A percentile compares a stretch with the other conserved stretches of the same genome.
These are phyloP conservation scores for Coleophora deauratella DNA, from an alignment of 2,888 invertebrate species.

Conservation along the genomic window DNA sequence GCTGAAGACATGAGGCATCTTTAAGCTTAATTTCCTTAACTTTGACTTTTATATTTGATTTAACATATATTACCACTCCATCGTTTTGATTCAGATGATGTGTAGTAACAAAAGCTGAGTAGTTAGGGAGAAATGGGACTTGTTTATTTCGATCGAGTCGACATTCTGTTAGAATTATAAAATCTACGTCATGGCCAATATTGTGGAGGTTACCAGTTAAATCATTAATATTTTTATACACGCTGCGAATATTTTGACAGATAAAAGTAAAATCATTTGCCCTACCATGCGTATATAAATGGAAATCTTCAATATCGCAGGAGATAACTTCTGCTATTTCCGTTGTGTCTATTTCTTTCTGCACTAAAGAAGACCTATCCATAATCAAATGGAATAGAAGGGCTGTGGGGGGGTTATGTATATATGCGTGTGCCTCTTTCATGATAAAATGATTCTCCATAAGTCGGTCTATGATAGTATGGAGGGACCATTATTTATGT, in stretches of 20 bases:
- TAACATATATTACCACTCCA: conserved; percentile 7
- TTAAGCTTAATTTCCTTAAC: conserved; percentile 2
- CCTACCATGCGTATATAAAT: not conserved
- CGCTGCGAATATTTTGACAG: not conserved
- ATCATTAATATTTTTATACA: conserved; percentile 8
- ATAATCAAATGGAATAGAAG: not conserved
- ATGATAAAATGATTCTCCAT: too few relatives aligned
- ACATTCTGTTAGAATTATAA: conserved; percentile 7
- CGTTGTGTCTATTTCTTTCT: not conserved
- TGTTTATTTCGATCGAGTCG: conserved; percentile 6
- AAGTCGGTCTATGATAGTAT: too few relatives aligned
- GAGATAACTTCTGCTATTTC: not conserved
- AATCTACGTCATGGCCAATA: conserved; percentile 1
- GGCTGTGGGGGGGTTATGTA: not conserved
- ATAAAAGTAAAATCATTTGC: not conserved
- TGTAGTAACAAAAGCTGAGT: not conserved
- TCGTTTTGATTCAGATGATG: too few relatives aligned
- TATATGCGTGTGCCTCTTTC: too few relatives aligned
- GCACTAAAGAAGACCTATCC: not conserved
- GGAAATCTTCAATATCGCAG: not conserved
- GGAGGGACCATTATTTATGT: too few relatives aligned
- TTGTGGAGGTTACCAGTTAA: not conserved
- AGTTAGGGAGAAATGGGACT: conserved; percentile 2
- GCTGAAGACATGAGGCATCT: conserved; percentile 2
- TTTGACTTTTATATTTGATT: not conserved